Evolutionary conservation across 2,797 vertebrate species (phyloP), one percentile per base, ranked within the genome.

Genomic region (Hydrolagus colliei): DNA sequence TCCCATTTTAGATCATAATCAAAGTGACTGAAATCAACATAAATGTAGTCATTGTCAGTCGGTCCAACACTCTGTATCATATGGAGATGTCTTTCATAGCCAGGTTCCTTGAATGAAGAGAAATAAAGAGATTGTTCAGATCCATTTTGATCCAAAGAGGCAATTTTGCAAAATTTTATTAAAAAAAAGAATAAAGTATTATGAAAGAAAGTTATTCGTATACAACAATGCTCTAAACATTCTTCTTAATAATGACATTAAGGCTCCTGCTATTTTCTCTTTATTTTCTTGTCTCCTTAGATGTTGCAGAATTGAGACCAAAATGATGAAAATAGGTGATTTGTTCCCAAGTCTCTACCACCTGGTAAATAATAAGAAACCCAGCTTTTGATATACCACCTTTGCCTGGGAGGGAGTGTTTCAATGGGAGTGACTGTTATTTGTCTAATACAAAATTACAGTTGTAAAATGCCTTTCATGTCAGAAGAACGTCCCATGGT

Each of bases 31-130:
- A 99, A 99, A 91, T 98, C 94, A 0, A 99, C 93, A 89, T 98
- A 99, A 92, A 96, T 95, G 89, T 99, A 99, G 68, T 98, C 96
- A 0, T 99, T 98, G 86, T 98, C 96, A 4, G 90, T 92, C 9
- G 96, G 92, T 27, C 95, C 96, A 0, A 95, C 90, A 91, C 96
- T 93, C 89, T 97, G 96, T 84, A 99, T 95, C 89, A 99, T 97
- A 88, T 94, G 96, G 85, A 98, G 91, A 88, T 98, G 96, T 84
- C 95, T 95, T 90, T 97, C 93, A 62, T 98, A 98, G 85, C 92
- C 92, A 68, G 94, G 93, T 92, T 95, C 95, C 98, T 99, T 89
- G 88, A 86, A 59, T 86, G 90, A 90, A 87, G 62, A 77, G 80
- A 88, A 52, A 90, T 52, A 67, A 73, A 79, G 76, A 41, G 14